Conservation (phyloP, 2,113 vertebrate species). For the Pelodiscus sinensis region DNA sequence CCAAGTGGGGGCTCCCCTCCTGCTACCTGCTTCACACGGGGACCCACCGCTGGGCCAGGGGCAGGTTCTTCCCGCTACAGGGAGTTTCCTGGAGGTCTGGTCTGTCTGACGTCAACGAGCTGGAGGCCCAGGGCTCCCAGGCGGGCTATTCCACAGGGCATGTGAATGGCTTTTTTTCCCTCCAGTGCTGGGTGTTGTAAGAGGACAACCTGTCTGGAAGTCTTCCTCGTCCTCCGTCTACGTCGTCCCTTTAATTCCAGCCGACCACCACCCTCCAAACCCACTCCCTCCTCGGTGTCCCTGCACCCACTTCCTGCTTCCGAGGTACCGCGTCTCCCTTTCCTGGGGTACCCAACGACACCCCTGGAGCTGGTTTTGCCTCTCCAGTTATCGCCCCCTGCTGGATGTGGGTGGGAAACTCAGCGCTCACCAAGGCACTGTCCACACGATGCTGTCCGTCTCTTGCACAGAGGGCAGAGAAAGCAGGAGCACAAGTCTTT, state of each 20-base stretch:
- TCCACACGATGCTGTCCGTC: background rate
- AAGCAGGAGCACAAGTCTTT: background rate
- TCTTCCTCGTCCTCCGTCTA: background rate
- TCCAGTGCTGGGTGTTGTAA: background rate
- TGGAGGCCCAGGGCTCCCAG: background rate
- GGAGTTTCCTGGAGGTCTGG: slow-evolving; percentile 19
- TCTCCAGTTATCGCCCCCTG: background rate
- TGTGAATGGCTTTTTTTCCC: background rate
- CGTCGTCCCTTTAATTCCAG: background rate
- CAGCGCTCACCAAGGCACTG: background rate
- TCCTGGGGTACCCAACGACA: background rate
- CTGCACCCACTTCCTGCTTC: rapidly evolving
- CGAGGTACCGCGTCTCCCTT: background rate
- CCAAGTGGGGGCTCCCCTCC: background rate
- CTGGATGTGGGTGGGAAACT: background rate
- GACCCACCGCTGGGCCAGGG: background rate
- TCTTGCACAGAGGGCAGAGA: background rate
- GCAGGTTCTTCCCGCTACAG: background rate
- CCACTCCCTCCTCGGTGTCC: background rate
- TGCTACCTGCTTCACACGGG: background rate
- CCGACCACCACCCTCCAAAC: rapidly evolving
- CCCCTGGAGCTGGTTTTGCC: rapidly evolving
- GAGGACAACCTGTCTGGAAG: background rate
- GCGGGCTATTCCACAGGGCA: background rate
- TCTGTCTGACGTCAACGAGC: slow-evolving; percentile 21